Base-by-base conservation (phyloP, 1,140 invertebrate genomes). In the Drosophila rhopaloa region DNA sequence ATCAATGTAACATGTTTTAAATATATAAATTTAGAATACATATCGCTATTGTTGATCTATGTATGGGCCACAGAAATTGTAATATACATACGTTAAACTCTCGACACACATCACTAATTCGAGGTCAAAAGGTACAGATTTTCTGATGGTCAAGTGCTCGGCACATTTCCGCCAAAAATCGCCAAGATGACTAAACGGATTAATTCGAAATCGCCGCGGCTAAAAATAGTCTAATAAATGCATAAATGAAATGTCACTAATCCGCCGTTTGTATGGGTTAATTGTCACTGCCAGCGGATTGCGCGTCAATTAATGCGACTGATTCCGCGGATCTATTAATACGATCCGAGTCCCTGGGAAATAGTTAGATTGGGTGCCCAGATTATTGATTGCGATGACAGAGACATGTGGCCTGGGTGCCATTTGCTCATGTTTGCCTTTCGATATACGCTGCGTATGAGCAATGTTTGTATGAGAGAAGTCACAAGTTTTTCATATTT, bases 181-280 rank as follows among this genome's bases (percentile, higher is more conserved):
- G 9, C 27, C 4, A 7, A 6, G 14, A 9, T 41, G 65, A 68
- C 44, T 19, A 68, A 53, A 44, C 65, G 32, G 60, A 65, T 65
- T 68, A 68, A 66, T 65, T 53, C 27, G 60, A 14, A 6, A 54
- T 66, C 38, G 46, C 32, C 11, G 62, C 4, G 38, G n/a, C 40
- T 68, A 66, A 27, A 63, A 73, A 48, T 76, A 76, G 48, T 27
- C 50, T 40, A 68, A 68, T 71, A 71, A 68, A 56, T 71, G 67
- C 63, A 71, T 56, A 48, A 71, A 66, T 63, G 27, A 58, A 57
- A 37, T 51, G 38, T 50, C 44, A 29, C 67, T 68, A 67, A 71
- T 35, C 35, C 35, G 61, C 43, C 1, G 37, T 47, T 32, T 68
- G 65, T 43, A 37, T 24, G 27, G 16, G 37, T 65, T 67, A 67